Base-by-base conservation (phyloP, 2,888 invertebrate species). In the Epicampocera succincta region DNA sequence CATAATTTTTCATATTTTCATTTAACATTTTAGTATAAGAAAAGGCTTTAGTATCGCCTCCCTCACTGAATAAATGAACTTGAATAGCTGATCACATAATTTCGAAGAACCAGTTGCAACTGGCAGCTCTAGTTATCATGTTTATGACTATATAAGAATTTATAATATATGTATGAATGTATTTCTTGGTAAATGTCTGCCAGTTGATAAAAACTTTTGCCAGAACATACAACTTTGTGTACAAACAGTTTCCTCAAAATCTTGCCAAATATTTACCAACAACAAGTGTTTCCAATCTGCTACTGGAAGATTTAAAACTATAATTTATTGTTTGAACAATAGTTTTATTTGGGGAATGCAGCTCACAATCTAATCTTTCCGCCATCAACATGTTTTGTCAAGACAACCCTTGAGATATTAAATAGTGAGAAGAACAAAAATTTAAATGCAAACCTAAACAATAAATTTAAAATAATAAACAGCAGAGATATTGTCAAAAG, bases 251-350 rank as follows among this genome's bases (percentile, higher is more conserved):
- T 17, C 5, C 17, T 12, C 15, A 25, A 33, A 40, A 40, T 52
- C 65, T 77, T 71, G 63, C 42, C 73, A 82, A 82, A 82, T 82
- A 78, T 82, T 82, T 74, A 48, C 46, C 11, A 19, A 19, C 29
- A 25, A 11, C 77, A 78, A 78, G 71, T 75, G 82, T 66, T 78
- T 74, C 42, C 46, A 65, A 75, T 61, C 29, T 75, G 82, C 82
- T 82, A 82, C 82, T 78, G 82, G 78, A 42, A 21, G 60, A 71
- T 74, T 54, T 60, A 17, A 46, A 60, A 73, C 5, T 29, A 73
- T 46, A 66, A 66, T 61, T 69, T 69, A 25, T 63, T 40, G 40
- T 66, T 74, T 58, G 13, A 69, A 44, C 17, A 40, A 21, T 11
- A 50, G n/a, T 40, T 15, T 50, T 15, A 13, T 12, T 38, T 33